Percentiles rank a stretch among this genome's conserved stretches.
These are phyloP conservation scores for Caenorhabditis parvicauda DNA, from an alignment of 2,888 invertebrate species.

Conservation along the genomic window DNA sequence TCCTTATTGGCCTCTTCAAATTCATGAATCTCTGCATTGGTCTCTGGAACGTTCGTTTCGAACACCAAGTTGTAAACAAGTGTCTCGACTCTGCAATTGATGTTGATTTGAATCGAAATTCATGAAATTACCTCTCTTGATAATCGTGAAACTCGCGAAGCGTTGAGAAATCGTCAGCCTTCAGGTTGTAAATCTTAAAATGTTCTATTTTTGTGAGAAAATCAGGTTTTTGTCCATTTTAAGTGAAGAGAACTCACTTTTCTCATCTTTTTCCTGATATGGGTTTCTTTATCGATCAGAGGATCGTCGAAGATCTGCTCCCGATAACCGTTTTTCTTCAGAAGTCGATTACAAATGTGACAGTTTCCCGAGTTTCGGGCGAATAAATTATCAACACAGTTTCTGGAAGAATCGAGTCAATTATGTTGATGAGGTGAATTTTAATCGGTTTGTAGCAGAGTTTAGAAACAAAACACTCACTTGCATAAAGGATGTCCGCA, in stretches of 20 bases:
- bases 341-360: conserved; percentile 73
- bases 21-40: conserved; percentile 45
- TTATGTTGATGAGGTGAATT: neutral
- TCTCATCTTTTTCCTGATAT: conserved; percentile 83
- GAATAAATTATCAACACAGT: conserved; percentile 73
- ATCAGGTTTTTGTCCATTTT: neutral
- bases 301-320: conserved; percentile 95
- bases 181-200: conserved; percentile 78
- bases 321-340: conserved; percentile 84
- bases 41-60: conserved; percentile 46
- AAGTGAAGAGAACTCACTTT: no score
- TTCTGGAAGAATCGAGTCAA: conserved; percentile 16
- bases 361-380: conserved; percentile 93
- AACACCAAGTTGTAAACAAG: conserved; percentile 50
- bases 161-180: conserved; percentile 84
- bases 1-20: conserved; percentile 52
- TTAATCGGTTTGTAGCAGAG: neutral
- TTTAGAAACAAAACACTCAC: conserved; percentile 70
- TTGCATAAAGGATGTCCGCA: conserved; percentile 97
- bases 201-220: neutral
- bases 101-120: neutral
- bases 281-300: conserved; percentile 92
- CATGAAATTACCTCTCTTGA: conserved; percentile 83
- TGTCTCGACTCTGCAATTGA: conserved; percentile 30
- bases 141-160: conserved; percentile 90